Evolutionary conservation across 92 coral and sea anemone genomes (phyloP).

Genomic region (Porites lobata): DNA sequence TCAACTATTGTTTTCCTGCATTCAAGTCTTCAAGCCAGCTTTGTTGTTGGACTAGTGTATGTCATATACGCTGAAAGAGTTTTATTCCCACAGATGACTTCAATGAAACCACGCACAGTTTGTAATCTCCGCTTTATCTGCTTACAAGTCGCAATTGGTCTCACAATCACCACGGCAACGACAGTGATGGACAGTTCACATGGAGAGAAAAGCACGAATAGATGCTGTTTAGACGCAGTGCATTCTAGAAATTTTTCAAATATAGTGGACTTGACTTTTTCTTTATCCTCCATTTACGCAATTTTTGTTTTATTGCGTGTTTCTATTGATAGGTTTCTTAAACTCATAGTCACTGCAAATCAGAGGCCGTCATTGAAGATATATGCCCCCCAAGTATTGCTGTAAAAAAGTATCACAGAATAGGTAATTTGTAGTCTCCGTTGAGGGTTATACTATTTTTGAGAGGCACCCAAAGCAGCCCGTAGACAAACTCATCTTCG

Average conservation of each 20-base stretch:
- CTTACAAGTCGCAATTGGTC: neutral
- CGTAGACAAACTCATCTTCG: too few species aligned
- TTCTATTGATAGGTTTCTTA: conserved; percentile 40
- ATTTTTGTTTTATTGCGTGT: conserved; percentile 21
- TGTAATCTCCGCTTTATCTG: conserved; percentile 6
- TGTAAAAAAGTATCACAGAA: neutral
- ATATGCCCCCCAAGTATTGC: neutral
- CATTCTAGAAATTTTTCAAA: neutral
- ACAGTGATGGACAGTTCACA: neutral
- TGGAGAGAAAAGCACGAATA: neutral
- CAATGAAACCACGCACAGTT: conserved; percentile 29
- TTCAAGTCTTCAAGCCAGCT: conserved; percentile 25
- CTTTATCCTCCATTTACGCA: conserved; percentile 11
- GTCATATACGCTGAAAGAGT: conserved; percentile 11
- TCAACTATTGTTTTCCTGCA: conserved; percentile 7
- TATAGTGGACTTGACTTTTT: neutral
- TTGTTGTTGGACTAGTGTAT: neutral
- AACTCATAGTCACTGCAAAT: conserved; percentile 1
- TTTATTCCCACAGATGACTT: conserved; percentile 3
- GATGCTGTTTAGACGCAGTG: conserved; percentile 9
- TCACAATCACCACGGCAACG: conserved; percentile 18
- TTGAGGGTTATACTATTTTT: too few species aligned
- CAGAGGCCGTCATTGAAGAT: neutral
- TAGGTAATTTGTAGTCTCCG: too few species aligned
- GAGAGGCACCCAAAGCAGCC: too few species aligned